These are phyloP conservation scores for Gobionotothen gibberifrons DNA, from an alignment of 2,797 vertebrate species.

Conservation along the genomic window DNA sequence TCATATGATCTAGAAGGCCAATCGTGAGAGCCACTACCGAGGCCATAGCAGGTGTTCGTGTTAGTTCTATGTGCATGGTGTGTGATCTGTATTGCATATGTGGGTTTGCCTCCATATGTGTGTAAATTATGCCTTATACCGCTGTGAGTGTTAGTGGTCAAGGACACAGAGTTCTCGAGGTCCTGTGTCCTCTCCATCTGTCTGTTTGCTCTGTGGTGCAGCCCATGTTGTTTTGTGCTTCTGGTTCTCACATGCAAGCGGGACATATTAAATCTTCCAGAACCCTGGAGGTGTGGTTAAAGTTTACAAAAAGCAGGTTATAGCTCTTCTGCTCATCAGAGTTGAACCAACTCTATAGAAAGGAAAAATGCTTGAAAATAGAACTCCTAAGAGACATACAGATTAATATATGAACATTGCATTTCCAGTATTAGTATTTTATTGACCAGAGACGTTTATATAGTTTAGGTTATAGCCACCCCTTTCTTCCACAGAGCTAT, in stretches of 20 bases:
- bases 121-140: slow-evolving; percentile 41
- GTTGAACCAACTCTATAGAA: background rate
- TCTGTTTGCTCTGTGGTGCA: slow-evolving; percentile 36
- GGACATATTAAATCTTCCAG: slow-evolving; percentile 1
- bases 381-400: background rate
- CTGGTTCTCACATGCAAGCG: background rate
- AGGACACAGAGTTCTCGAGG: slow-evolving; percentile 61
- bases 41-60: slow-evolving; percentile 55
- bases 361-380: background rate
- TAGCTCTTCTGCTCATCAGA: background rate
- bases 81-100: slow-evolving; percentile 9
- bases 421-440: background rate
- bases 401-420: background rate
- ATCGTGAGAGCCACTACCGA: slow-evolving; percentile 35
- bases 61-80: slow-evolving; percentile 37
- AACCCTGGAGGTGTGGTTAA: background rate
- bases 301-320: slow-evolving; percentile 2
- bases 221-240: slow-evolving; percentile 22
- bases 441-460: background rate
- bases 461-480: background rate
- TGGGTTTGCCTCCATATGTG: slow-evolving; percentile 42
- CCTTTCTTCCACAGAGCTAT: background rate
- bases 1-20: slow-evolving; percentile 49
- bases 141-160: slow-evolving; percentile 57
- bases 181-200: slow-evolving; percentile 75